A percentile compares a stretch with the other conserved stretches of the same genome.
These are phyloP conservation scores for Cistogaster globosa DNA, from an alignment of 2,888 invertebrate species.

Conservation along the genomic window DNA sequence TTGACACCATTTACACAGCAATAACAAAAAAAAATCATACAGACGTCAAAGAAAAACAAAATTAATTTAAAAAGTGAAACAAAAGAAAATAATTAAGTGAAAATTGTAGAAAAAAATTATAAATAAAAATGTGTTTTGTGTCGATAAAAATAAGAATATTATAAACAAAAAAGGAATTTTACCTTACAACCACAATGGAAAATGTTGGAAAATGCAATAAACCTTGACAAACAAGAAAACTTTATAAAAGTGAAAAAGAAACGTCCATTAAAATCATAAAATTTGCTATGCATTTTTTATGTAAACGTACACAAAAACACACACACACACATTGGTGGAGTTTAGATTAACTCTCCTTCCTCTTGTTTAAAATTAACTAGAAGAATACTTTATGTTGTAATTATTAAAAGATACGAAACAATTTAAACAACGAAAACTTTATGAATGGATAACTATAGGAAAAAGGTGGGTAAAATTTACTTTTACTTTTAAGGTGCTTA, in stretches of 20 bases:
- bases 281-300: constrained; percentile 50
- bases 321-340: constrained; percentile 9
- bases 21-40: constrained; percentile 55
- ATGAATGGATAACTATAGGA: constrained; percentile 82
- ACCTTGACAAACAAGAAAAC: constrained; percentile 64
- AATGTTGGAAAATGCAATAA: constrained; percentile 46
- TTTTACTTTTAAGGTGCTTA: constrained; percentile 9
- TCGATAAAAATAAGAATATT: constrained; percentile 60
- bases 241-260: constrained; percentile 14
- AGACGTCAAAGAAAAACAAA: constrained; percentile 58
- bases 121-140: constrained; percentile 58
- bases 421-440: constrained; percentile 67
- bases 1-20: constrained; percentile 69
- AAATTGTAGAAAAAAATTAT: neutral
- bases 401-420: constrained; percentile 24
- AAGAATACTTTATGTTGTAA: constrained; percentile 62
- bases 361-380: constrained; percentile 33
- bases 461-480: constrained; percentile 78
- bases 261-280: constrained; percentile 50
- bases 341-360: neutral
- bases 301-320: neutral
- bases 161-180: constrained; percentile 9
- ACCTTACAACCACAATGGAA: constrained; percentile 31
- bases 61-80: neutral
- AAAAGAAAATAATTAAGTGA: neutral